Percentiles rank a stretch among this genome's conserved stretches.
Evolutionary conservation across 2,888 invertebrate genomes (phyloP).

Genomic region (Acanthosepion lycidas): DNA sequence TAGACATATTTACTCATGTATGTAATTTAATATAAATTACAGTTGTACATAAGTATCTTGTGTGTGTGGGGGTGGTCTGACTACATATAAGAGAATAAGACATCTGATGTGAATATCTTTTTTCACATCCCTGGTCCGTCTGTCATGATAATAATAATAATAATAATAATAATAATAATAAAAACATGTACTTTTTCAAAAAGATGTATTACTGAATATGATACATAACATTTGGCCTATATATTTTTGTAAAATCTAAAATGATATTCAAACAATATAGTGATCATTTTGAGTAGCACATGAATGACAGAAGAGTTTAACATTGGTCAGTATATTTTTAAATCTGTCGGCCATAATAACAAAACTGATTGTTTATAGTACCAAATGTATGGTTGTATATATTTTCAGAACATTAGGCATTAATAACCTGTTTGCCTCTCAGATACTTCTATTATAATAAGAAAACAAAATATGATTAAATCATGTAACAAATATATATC

Average conservation of each 20-base stretch:
- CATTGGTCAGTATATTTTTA: neutral
- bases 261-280: slow-evolving; percentile 16
- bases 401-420: neutral
- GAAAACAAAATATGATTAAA: too few relatives aligned
- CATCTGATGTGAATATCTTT: neutral
- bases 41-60: neutral
- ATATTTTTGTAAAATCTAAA: neutral
- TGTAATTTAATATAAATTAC: slow-evolving; percentile 33
- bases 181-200: neutral
- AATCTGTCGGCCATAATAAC: neutral
- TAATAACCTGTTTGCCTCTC: neutral
- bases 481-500: neutral
- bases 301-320: neutral
- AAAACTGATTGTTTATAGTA: neutral
- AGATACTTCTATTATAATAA: too few relatives aligned
- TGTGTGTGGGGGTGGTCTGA: neutral
- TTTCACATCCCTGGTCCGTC: slow-evolving; percentile 12
- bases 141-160: neutral
- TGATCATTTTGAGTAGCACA: neutral
- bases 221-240: slow-evolving; percentile 33
- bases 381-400: neutral
- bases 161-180: neutral
- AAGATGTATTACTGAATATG: neutral
- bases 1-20: neutral
- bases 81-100: neutral